Evolutionary conservation across 2,797 vertebrate genomes (phyloP), one percentile per base, ranked within the genome.

Genomic region (Dallia pectoralis): DNA sequence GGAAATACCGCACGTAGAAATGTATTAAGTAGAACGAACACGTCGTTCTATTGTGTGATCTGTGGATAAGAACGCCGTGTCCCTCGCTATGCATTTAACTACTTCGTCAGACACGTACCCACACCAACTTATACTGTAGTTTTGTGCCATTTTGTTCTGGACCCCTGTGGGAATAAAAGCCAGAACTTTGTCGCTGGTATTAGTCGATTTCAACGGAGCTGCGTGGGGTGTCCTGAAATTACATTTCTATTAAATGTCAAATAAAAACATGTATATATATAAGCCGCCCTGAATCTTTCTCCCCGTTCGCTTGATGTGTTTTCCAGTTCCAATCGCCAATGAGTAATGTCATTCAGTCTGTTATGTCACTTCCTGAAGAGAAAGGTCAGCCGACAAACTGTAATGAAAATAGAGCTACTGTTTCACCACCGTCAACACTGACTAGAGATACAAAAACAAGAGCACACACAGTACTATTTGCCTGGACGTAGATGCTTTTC

Each of bases 401-500:
- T 51, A 19, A 19, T 51, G 16, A n/a, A 51, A 19, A n/a, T 18
- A 19, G 18, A 51, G 49, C 18, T 18, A 51, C 49, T n/a, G 18
- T 6, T 19, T 51, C 16, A 51, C 18, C 11, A 19, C 49, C 16
- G 12, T 51, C 16, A 51, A 51, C 49, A 19, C 49, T 51, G 49
- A 51, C 19, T 16, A 19, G 5, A n/a, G 19, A 63, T 48, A 62
- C 30, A 74, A 65, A 67, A 44, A 25, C 36, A 49, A 72, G 32
- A 69, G 8, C 67, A 67, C 29, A 18, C 51, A 22, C 19, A 63
- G 32, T 27, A 53, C 29, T 12, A 56, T 70, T 56, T 18, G 40
- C 16, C 12, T 44, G 62, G 33, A 30, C 7, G 4, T 33, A 18
- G 12, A 27, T 69, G 48, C 33, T 33, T 70, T 56, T 27, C 33